These are phyloP conservation scores for Hippoglossus stenolepis DNA, from an alignment of 2,113 vertebrate species.

Conservation along the genomic window DNA sequence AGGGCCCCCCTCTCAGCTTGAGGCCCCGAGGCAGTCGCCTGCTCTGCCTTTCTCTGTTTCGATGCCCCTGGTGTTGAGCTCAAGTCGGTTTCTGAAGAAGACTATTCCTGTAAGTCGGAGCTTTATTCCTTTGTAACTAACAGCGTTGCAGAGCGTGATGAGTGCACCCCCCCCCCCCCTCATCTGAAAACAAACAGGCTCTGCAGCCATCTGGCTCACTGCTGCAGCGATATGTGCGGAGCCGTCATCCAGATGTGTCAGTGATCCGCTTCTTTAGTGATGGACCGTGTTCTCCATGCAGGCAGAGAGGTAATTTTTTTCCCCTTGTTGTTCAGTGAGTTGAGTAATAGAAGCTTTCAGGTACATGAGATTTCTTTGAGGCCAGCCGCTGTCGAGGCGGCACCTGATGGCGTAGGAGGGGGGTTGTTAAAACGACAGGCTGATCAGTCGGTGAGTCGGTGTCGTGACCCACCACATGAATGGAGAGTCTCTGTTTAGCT, in stretches of 20 bases:
- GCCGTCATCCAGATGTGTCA: constrained; percentile 35
- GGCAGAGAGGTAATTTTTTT: background rate
- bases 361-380: constrained; percentile 32
- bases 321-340: constrained; percentile 23
- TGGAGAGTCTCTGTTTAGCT: constrained; percentile 24
- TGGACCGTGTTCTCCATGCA: constrained; percentile 3
- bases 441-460: too few relatives aligned
- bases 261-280: constrained; percentile 32
- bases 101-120: too few relatives aligned
- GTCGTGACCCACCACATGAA: constrained; percentile 36
- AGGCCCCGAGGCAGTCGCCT: too few relatives aligned
- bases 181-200: constrained; percentile 16
- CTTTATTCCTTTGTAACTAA: background rate
- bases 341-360: constrained; percentile 46
- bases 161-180: background rate
- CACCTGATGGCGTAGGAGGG: too few relatives aligned
- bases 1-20: too few relatives aligned
- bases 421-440: too few relatives aligned
- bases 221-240: background rate
- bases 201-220: constrained; percentile 14
- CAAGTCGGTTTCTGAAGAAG: too few relatives aligned
- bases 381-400: background rate
- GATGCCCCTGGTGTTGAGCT: too few relatives aligned
- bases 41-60: too few relatives aligned
- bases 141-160: background rate